Evolutionary conservation across 2,113 vertebrate genomes (phyloP).

Genomic region (Uropsilus gracilis): DNA sequence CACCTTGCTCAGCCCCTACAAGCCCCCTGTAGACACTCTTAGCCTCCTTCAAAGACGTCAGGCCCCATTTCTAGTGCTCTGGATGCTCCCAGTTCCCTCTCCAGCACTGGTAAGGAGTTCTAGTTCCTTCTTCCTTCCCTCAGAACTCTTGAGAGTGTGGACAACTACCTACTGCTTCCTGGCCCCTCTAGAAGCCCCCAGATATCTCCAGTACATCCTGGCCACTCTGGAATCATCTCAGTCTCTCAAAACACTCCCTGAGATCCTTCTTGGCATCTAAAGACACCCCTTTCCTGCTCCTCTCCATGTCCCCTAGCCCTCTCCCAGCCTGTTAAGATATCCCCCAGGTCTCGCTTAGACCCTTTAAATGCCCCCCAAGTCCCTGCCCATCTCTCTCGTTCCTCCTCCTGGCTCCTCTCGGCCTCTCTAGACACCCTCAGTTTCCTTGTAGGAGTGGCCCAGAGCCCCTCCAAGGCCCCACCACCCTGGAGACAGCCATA

Average conservation of each 20-base stretch:
- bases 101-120: background rate
- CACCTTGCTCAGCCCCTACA: background rate
- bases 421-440: slow-evolving; percentile 60
- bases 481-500: slow-evolving; percentile 64
- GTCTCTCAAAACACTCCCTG: background rate
- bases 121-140: slow-evolving; percentile 3
- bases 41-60: slow-evolving; percentile 46
- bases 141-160: slow-evolving; percentile 10
- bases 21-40: background rate
- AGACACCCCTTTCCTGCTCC: background rate
- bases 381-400: slow-evolving; percentile 47
- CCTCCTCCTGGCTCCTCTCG: slow-evolving; percentile 54
- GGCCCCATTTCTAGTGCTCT: background rate
- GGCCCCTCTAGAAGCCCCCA: background rate
- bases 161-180: background rate
- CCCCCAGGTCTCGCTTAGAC: background rate
- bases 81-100: background rate
- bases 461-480: slow-evolving; percentile 53
- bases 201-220: background rate
- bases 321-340: background rate
- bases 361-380: background rate
- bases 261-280: background rate
- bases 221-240: background rate
- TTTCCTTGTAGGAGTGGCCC: slow-evolving; percentile 61
- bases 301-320: background rate